A percentile compares a stretch with the other conserved stretches of the same genome.
Conservation (phyloP, 2,888 invertebrate genomes). For the Ceraclea dissimilis region DNA sequence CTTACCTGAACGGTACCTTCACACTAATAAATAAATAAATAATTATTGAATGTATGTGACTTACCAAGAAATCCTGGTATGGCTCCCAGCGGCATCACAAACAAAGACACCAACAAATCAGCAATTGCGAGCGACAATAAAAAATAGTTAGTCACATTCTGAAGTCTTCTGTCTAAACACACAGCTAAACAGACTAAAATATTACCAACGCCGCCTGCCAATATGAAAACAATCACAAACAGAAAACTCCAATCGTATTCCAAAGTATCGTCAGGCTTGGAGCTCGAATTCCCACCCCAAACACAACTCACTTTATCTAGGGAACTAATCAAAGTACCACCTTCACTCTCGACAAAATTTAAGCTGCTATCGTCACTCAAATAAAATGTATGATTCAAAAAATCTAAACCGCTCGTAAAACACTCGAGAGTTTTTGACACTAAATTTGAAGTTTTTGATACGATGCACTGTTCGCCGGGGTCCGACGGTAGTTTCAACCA, state of each 20-base stretch:
- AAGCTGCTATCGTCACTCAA: constrained; percentile 10
- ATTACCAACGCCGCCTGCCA: constrained; percentile 85
- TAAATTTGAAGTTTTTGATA: constrained; percentile 1
- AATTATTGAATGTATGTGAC: no score
- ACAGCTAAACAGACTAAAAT: constrained; percentile 91
- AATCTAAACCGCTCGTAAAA: constrained; percentile 17
- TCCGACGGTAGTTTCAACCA: constrained; percentile 38
- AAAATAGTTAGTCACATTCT: constrained; percentile 95
- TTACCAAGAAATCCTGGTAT: constrained; percentile 90
- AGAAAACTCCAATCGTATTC: constrained; percentile 76
- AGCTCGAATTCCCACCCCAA: constrained; percentile 24
- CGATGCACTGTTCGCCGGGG: constrained; percentile 22
- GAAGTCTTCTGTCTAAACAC: constrained; percentile 78
- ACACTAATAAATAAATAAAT: neutral
- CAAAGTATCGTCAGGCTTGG: constrained; percentile 29
- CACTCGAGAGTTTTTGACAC: constrained; percentile 17
- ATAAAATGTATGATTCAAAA: constrained; percentile 20
- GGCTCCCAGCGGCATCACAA: constrained; percentile 94
- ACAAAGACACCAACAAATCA: constrained; percentile 84
- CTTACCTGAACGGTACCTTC: no score
- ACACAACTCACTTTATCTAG: constrained; percentile 18
- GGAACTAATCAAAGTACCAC: constrained; percentile 3
- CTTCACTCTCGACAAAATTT: constrained; percentile 4
- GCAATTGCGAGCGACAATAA: constrained; percentile 88
- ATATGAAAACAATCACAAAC: constrained; percentile 76